Conservation (phyloP, 2,113 vertebrate species). For the Butorides virescens region DNA sequence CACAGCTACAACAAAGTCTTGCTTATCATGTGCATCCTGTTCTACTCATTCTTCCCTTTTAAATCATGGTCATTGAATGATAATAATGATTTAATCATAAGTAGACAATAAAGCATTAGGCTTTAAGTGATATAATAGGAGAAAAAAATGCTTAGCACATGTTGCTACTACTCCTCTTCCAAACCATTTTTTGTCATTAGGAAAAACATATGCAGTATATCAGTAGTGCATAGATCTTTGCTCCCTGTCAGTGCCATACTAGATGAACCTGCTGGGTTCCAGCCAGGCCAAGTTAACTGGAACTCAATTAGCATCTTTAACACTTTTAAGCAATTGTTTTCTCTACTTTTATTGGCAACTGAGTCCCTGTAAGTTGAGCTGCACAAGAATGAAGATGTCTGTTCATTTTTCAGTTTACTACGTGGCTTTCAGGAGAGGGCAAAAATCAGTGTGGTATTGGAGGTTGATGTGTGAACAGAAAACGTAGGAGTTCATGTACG, state of each 20-base stretch:
- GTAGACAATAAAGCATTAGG: background rate
- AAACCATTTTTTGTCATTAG: background rate
- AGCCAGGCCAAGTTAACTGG: background rate
- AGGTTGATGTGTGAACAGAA: background rate
- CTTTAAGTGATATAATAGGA: background rate
- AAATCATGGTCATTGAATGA: background rate
- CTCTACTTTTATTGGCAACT: slow-evolving; percentile 10
- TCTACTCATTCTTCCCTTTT: background rate
- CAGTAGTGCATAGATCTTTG: background rate
- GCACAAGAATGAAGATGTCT: background rate
- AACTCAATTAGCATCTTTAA: slow-evolving; percentile 39
- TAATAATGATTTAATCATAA: background rate
- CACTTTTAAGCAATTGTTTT: slow-evolving; percentile 34
- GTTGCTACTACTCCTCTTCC: background rate
- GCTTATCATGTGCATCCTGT: background rate
- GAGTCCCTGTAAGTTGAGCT: background rate
- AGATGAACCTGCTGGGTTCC: background rate
- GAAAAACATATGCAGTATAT: background rate
- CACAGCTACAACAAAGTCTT: background rate
- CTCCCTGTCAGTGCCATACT: background rate
- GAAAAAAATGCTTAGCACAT: background rate
- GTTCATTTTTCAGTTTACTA: background rate
- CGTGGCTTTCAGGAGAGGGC: background rate
- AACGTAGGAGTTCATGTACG: background rate
- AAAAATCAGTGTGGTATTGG: background rate